Evolutionary conservation across 1,140 invertebrate genomes (phyloP), one percentile per base, ranked within the genome.

Genomic region (Ceratoteleas bidentatus): DNA sequence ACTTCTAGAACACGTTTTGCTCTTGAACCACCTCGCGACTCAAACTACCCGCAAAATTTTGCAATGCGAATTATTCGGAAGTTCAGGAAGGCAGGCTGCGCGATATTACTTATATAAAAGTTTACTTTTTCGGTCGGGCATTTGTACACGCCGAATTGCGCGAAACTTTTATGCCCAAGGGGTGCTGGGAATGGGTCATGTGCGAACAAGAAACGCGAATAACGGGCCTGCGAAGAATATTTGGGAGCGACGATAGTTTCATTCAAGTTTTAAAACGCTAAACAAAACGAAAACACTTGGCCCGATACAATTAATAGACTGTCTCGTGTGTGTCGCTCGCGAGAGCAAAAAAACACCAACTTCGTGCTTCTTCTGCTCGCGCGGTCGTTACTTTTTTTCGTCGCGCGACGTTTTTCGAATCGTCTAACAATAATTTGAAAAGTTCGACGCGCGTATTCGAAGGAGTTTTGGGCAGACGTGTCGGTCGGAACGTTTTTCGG

Each of bases 61-160:
- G 43, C 66, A 38, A 54, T 56, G 47, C 66, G 68, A 81, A 81
- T 81, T 73, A 84, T 84, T 81, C 50, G 57, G 53, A 84, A 84
- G 72, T 84, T 80, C 62, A 73, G 73, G 68, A 69, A 64, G 73
- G 72, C 61, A 68, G 53, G 64, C 73, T 68, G n/a, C n/a, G 68
- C 62, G 66, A 84, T 84, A 84, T 84, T 84, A 84, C 81, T 84
- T 80, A 84, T 62, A 80, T 65, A 73, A 84, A 80, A 84, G 81
- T 84, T 84, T 84, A 68, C 81, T 80, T 80, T 84, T 84, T 80
- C 68, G 68, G 64, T 15, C 73, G 70, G 69, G 76, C 68, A 80
- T 84, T 84, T 77, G 73, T 80, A 84, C 81, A 84, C 66, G 62
- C 47, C 60, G 81, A 80, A 84, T 84, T 73, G 81, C 81, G 68